Percentiles rank a stretch among this genome's conserved stretches.
Conservation (phyloP, 2,888 invertebrate genomes). For the Cantharis nigra region DNA sequence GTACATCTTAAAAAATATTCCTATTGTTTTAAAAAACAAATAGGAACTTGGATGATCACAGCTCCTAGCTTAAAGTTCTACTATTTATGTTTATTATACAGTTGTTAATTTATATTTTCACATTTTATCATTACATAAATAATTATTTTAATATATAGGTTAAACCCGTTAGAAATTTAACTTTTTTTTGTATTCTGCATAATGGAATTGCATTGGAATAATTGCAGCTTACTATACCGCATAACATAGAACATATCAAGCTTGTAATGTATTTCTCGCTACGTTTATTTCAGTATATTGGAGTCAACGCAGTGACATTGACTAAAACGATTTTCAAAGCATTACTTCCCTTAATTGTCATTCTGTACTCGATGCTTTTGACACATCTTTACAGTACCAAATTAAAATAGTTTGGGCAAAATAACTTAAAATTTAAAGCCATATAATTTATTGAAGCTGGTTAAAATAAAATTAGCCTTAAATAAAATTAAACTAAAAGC, state of each 20-base stretch:
- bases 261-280: neutral
- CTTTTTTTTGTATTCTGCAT: neutral
- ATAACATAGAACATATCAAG: neutral
- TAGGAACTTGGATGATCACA: no score
- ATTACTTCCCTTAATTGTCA: neutral
- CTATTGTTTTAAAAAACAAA: no score
- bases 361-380: neutral
- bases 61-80: no score
- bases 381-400: neutral
- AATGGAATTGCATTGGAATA: neutral
- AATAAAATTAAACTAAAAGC: no score
- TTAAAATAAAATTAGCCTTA: no score
- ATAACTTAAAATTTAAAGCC: neutral
- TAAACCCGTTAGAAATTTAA: neutral
- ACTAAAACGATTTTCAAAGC: neutral
- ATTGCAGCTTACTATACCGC: neutral
- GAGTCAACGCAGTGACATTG: neutral
- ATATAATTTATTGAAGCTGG: no score
- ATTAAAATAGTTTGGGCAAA: neutral
- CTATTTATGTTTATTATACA: no score
- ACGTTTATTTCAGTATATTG: neutral
- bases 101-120: no score
- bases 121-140: neutral
- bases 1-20: no score
- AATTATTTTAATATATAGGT: neutral